Evolutionary conservation across 1,140 invertebrate species (phyloP), one percentile per base, ranked within the genome.

Genomic region (Globodera rostochiensis): DNA sequence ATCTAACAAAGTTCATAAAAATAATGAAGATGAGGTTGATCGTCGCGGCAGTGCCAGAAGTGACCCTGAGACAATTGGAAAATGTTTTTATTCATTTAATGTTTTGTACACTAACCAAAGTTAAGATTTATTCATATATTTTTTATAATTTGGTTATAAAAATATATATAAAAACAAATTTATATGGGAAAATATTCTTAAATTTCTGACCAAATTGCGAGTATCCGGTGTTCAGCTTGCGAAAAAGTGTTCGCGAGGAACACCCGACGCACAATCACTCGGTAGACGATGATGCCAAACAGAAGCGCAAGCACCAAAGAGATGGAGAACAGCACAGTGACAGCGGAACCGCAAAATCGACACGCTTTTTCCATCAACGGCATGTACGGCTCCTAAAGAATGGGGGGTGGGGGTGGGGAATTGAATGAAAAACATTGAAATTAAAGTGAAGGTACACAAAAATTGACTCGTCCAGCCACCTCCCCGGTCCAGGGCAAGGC

Each of bases 261-360:
- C 1, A 88, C 70, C 7, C 76, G 74, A 49, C 87, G 79, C 15
- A 85, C 80, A 60, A 90, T 90, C 9, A 86, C 74, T 50, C 89
- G 77, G 74, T 89, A 89, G n/a, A 84, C 85, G 13, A 89, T 83
- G 46, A 89, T 83, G 11, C 88, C 88, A 75, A 90, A 75, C 0
- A 90, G 80, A 5, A 90, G 76, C 3, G 84, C 25, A 74, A 64
- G 70, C 21, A 47, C n/a, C 45, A 79, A 79, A 25, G 3, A 47
- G 80, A 88, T 84, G 74, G 89, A 90, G 76, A 90, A 90, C 21
- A 90, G 60, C 15, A 88, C 87, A n/a, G 87, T 86, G 15, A 89
- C 80, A 0, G 80, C 84, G 15, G 84, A 84, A 45, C 82, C 83
- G 21, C 80, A 73, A 57, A 87, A 50, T 19, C 87, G 74, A 19